phyloP scores from a whole-genome alignment of 2,113 vertebrate genomes.

The Parus major region DNA sequence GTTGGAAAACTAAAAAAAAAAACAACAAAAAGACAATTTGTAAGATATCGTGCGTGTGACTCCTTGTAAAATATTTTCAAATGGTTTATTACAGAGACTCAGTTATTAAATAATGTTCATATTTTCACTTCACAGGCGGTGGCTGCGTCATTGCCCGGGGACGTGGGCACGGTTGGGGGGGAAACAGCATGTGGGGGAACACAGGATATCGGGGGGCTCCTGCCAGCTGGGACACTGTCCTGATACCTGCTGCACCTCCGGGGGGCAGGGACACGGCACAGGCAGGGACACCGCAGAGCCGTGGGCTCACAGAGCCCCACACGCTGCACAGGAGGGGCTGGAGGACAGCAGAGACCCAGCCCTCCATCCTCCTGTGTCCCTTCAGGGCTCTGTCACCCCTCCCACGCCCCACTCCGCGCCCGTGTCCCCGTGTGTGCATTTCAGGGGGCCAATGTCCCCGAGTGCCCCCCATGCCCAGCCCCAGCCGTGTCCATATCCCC shows the following conservation, averaged over 20 bases:
- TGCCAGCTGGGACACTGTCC: background rate
- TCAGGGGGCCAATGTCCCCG: background rate
- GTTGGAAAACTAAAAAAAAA: conserved; percentile 73
- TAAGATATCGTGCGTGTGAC: conserved; percentile 99
- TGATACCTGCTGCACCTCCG: background rate
- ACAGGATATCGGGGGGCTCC: background rate
- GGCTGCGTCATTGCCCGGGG: conserved; percentile 10
- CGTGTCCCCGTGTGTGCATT: background rate
- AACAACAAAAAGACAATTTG: conserved; percentile 84
- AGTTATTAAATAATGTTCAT: conserved; percentile 99
- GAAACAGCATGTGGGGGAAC: background rate
- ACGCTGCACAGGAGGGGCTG: background rate
- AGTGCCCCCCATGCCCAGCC: background rate
- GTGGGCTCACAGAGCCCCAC: background rate
- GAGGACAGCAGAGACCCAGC: background rate
- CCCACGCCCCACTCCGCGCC: background rate
- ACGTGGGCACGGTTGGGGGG: background rate
- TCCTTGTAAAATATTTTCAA: conserved; percentile 99
- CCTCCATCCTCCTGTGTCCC: no score
- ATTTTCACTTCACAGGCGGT: conserved; percentile 96
- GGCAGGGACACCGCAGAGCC: background rate
- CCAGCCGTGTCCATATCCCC: background rate
- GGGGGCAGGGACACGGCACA: background rate
- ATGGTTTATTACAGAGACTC: conserved; percentile 99
- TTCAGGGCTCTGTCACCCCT: no score